Evolutionary conservation across 2,113 vertebrate species (phyloP).

Genomic region (Scopus umbretta): DNA sequence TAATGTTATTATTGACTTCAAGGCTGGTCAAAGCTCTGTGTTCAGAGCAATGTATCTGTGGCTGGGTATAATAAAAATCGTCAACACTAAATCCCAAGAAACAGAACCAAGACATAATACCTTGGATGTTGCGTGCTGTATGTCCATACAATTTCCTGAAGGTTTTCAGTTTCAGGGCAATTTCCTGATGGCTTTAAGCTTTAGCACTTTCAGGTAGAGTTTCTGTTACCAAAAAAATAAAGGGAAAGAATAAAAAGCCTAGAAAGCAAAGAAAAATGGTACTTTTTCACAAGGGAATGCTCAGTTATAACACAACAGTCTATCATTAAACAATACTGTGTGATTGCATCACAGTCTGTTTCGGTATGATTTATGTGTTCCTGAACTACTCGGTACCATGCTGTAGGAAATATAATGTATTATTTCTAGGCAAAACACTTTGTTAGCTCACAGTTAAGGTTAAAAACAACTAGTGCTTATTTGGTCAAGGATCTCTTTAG

Average conservation of each 20-base stretch:
- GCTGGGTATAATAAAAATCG: neutral
- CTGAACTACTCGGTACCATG: neutral
- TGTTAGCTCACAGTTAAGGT: neutral
- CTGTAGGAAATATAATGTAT: neutral
- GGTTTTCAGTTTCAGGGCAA: constrained; percentile 70
- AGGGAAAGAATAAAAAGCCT: neutral
- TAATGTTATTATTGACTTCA: neutral
- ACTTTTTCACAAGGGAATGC: constrained; percentile 25
- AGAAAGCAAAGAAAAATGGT: constrained; percentile 37
- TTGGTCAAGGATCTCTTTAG: neutral
- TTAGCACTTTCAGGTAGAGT: constrained; percentile 41
- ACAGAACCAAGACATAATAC: constrained; percentile 25
- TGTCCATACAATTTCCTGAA: constrained; percentile 69
- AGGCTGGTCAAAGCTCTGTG: neutral
- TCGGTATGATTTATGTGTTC: constrained; percentile 42
- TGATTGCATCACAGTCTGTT: constrained; percentile 45
- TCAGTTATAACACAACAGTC: constrained; percentile 15
- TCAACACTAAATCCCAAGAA: constrained; percentile 31
- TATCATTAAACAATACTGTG: constrained; percentile 3
- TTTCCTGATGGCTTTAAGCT: constrained; percentile 63
- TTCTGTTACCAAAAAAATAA: neutral
- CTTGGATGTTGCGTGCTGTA: neutral
- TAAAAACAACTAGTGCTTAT: neutral
- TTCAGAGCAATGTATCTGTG: neutral
- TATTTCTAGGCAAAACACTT: neutral